Evolutionary conservation across 2,797 vertebrate genomes (phyloP), one percentile per base, ranked within the genome.

Genomic region (Chanos chanos): DNA sequence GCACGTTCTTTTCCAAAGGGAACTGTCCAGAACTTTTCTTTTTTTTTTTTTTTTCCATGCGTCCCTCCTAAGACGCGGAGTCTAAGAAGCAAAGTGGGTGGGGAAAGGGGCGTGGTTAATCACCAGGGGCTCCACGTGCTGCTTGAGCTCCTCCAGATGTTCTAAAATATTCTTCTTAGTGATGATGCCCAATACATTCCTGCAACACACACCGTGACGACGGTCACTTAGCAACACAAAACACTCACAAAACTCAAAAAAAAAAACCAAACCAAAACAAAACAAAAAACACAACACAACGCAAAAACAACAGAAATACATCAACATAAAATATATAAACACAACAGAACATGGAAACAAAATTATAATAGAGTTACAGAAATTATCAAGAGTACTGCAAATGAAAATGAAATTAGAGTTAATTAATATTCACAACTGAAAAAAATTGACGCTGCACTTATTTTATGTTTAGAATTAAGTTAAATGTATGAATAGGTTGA

Each of bases 91-190:
- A 87, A 88, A 79, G 85, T 81, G 61, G 84, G 86, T 90, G 89
- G 86, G 89, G 85, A 82, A 87, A 86, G n/a, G 92, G 87, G 90
- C 77, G 90, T 89, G 88, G 89, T 94, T 95, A 95, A 91, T 97
- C 95, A 98, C 96, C 96, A 94, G 89, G 89, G 93, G 92, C 86
- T 95, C 92, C 89, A 91, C 88, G 89, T 91, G 91, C 86, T 92
- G 93, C 94, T 95, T 95, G 93, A 97, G 91, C 92, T 97, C 93
- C 91, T 99, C 94, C 93, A 99, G 95, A 91, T 98, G 96, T 78
- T 94, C 94, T 98, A 99, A 94, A 89, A 98, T 96, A 93, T 98
- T 98, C 96, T 99, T 98, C 96, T 98, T 98, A 89, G 97, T 99
- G 96, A 99, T 97, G 97, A 99, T 96, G 87, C 97, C 97, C 95